phyloP scores from a whole-genome alignment of 2,797 vertebrate species.

The Leptoclinus maculatus region DNA sequence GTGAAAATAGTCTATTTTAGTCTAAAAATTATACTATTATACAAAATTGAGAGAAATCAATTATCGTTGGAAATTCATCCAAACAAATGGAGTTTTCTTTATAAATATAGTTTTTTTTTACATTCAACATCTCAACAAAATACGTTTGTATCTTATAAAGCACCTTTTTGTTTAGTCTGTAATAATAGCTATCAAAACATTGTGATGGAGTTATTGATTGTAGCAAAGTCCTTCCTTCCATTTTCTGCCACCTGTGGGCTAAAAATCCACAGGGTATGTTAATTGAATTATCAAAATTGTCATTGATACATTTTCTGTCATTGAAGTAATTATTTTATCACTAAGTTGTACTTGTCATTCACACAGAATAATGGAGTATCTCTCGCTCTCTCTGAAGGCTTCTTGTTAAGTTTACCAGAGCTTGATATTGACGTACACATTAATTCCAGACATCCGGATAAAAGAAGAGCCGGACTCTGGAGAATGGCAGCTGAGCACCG shows the following conservation, averaged over 20 bases:
- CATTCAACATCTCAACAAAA: neutral
- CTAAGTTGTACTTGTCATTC: constrained; percentile 19
- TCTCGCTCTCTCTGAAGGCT: constrained; percentile 21
- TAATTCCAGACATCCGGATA: constrained; percentile 92
- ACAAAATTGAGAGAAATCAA: neutral
- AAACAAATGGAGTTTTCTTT: neutral
- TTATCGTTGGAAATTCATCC: neutral
- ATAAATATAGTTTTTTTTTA: constrained; percentile 2
- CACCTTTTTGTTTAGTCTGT: constrained; percentile 7
- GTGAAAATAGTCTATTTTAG: neutral
- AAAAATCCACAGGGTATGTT: constrained; percentile 28
- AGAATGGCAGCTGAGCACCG: constrained; percentile 96
- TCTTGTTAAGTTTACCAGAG: constrained; percentile 31
- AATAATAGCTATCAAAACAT: constrained; percentile 42
- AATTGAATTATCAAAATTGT: constrained; percentile 23
- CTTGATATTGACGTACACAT: constrained; percentile 39
- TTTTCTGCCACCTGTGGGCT: constrained; percentile 33
- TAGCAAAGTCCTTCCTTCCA: constrained; percentile 31
- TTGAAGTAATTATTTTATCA: constrained; percentile 33
- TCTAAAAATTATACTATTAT: neutral
- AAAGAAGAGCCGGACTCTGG: constrained; percentile 98
- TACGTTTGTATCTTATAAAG: constrained; percentile 11
- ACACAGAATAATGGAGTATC: constrained; percentile 32
- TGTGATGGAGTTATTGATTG: constrained; percentile 30
- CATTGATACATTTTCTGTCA: constrained; percentile 35